Evolutionary conservation across 2,797 vertebrate species (phyloP).

Genomic region (Sebastes umbrosus): DNA sequence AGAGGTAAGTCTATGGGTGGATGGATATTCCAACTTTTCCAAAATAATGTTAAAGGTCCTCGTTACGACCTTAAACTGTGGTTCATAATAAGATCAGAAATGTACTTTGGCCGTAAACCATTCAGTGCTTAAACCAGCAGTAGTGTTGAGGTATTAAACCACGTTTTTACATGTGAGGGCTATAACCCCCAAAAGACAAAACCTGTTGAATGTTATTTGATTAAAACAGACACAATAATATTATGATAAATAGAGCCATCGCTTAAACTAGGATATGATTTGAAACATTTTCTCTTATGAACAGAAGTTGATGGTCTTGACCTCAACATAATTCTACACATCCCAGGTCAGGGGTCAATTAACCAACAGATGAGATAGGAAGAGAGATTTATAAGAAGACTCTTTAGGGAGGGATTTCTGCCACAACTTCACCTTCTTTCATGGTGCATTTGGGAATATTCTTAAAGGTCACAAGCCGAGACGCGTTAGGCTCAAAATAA

Average conservation of each 20-base stretch:
- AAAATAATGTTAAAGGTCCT: background rate
- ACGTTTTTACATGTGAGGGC: too few relatives aligned
- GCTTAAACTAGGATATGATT: too few relatives aligned
- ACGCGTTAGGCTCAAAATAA: background rate
- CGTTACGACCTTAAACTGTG: too few relatives aligned
- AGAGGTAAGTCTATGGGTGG: background rate
- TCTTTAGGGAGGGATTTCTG: background rate
- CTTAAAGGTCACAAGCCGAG: background rate
- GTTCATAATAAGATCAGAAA: too few relatives aligned
- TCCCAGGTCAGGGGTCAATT: background rate
- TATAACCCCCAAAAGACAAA: too few relatives aligned
- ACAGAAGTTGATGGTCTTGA: background rate
- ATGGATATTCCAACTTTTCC: background rate
- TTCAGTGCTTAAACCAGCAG: too few relatives aligned
- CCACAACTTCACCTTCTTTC: background rate
- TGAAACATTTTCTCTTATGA: background rate
- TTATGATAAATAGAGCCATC: too few relatives aligned
- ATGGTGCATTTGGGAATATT: background rate
- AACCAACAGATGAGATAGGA: background rate
- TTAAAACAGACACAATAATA: too few relatives aligned
- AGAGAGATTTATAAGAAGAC: background rate
- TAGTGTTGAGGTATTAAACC: too few relatives aligned
- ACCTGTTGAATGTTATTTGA: too few relatives aligned
- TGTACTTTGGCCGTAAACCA: too few relatives aligned
- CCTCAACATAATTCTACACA: background rate